Base-by-base conservation (phyloP, 2,113 vertebrate species). In the Prietella phreatophila region DNA sequence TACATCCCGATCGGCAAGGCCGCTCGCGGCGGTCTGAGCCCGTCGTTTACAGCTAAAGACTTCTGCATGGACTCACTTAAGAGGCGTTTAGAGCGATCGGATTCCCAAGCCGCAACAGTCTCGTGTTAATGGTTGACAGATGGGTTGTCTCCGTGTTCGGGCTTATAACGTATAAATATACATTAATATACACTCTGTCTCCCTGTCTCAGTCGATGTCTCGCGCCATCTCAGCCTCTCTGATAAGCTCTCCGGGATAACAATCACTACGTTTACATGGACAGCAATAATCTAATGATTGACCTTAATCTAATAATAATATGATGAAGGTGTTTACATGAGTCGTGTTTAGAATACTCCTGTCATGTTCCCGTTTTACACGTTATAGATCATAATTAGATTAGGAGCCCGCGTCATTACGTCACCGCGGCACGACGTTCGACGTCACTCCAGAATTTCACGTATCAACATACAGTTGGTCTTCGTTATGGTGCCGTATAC, bases 1-100 rank as follows among this genome's bases (percentile, higher is more conserved):
- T 47, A 47, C 55, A 42, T 63, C 42, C 30, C 84, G 65, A 67
- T 60, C 13, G 53, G 67, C 33, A n/a, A 36, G 30, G 2, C 78
- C n/a, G 22, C 33, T 87, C 30, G 50, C 42, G n/a, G 36, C 65
- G 47, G 11, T 39, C 76, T 79, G 9, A 61, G 53, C 56, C 25
- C 53, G 13, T 39, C 63, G 27, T 84, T 79, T n/a, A 88, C 61
- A 58, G 79, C 20, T 83, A 30, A 90, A 88, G 56, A 83, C 84
- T 78, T 76, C 81, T 61, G 83, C 63, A 61, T 56, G 83, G 82
- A 53, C 63, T 73, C 65, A 63, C 61, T 73, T 75, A 86, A 60
- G 39, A 87, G 81, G 27, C 27, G n/a, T 83, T 78, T 39, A 81
- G 47, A 69, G 42, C 13, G 60, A 67, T 19, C 27, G 47, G 27